phyloP scores from a whole-genome alignment of 1,140 invertebrate genomes.

The Heliconius hermathena region DNA sequence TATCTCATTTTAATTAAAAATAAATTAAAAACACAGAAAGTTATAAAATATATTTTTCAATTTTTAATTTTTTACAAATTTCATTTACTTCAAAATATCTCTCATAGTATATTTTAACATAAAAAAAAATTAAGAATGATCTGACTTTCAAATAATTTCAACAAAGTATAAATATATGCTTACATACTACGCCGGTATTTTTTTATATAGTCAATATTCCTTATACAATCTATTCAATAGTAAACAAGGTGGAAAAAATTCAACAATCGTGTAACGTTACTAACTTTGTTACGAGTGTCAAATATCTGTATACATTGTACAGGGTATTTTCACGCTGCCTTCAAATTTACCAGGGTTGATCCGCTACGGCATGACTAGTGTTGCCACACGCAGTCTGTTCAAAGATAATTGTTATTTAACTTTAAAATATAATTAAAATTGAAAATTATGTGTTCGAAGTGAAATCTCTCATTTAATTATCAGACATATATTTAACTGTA shows the following conservation, averaged over 20 bases:
- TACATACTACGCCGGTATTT: background rate
- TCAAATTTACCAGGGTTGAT: constrained; percentile 57
- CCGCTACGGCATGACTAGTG: constrained; percentile 41
- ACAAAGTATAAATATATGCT: no score
- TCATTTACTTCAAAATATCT: no score
- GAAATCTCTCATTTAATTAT: no score
- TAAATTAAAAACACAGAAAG: no score
- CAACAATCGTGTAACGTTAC: constrained; percentile 1
- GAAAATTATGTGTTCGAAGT: background rate
- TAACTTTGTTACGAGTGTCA: constrained; percentile 41
- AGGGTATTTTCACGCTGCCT: constrained; percentile 51
- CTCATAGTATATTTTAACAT: no score
- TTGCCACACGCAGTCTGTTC: background rate
- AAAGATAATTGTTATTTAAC: background rate
- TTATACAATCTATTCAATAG: constrained; percentile 2
- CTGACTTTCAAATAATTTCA: no score
- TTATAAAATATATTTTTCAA: no score
- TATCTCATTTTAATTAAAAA: no score
- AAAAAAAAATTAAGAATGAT: no score
- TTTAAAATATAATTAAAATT: background rate
- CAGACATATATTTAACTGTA: no score
- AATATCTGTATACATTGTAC: constrained; percentile 38
- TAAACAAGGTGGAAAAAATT: constrained; percentile 21
- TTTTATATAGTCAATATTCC: background rate
- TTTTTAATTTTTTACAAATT: no score